Evolutionary conservation across 2,113 vertebrate species (phyloP).

Genomic region (Willisornis vidua): DNA sequence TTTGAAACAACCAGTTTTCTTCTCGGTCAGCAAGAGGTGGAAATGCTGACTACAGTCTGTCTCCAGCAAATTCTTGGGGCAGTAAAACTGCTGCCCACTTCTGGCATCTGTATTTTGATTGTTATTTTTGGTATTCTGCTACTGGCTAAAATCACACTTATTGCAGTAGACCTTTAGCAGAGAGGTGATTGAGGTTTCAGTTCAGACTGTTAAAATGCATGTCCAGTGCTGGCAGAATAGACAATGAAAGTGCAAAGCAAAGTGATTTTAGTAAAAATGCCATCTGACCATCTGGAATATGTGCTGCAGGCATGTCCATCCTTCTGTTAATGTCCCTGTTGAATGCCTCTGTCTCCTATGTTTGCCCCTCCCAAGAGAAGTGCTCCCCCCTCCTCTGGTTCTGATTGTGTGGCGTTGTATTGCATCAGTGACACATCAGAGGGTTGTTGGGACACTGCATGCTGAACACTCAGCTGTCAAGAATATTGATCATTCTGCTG

Average conservation of each 20-base stretch:
- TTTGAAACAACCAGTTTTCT: neutral
- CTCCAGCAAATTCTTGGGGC: neutral
- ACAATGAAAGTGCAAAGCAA: neutral
- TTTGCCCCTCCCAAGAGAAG: neutral
- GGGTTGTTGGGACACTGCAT: neutral
- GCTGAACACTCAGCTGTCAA: conserved; percentile 4
- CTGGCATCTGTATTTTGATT: neutral
- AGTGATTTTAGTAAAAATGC: neutral
- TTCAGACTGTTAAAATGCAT: neutral
- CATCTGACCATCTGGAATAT: neutral
- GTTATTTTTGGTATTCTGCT: neutral
- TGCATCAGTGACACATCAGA: neutral
- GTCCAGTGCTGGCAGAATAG: neutral
- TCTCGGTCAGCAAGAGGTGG: neutral
- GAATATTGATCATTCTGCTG: conserved; percentile 33
- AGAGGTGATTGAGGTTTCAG: neutral
- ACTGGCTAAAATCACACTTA: neutral
- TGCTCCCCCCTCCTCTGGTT: neutral
- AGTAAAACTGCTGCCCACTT: neutral
- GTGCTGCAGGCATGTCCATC: neutral
- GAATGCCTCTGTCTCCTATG: neutral
- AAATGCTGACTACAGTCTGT: neutral
- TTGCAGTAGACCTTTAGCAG: neutral
- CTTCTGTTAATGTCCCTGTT: neutral
- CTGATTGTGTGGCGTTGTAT: neutral